Conservation (phyloP, 2,113 vertebrate genomes). For the Melanostigma gelatinosum region DNA sequence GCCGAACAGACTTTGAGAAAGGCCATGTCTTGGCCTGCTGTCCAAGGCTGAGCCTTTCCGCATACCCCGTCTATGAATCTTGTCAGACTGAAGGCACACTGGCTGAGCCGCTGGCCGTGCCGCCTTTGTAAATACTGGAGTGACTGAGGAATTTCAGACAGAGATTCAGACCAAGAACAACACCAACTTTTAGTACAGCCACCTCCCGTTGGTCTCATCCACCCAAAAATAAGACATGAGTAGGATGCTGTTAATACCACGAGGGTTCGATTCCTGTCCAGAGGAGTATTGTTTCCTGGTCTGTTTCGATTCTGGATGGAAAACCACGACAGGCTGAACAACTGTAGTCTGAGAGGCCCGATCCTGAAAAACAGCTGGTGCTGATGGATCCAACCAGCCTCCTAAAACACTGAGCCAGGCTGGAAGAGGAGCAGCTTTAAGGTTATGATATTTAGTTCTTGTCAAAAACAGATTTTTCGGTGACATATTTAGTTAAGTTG, state of each 20-base stretch:
- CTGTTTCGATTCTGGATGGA: conserved; percentile 27
- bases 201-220: conserved; percentile 33
- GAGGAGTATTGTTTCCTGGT: conserved; percentile 29
- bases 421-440: background rate
- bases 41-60: conserved; percentile 31
- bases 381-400: conserved; percentile 30
- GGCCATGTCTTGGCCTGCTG: conserved; percentile 19
- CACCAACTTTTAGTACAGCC: conserved; percentile 15
- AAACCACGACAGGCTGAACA: conserved; percentile 20
- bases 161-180: conserved; percentile 69
- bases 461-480: background rate
- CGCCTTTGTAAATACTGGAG: conserved; percentile 59
- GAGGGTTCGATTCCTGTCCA: conserved; percentile 23
- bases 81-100: conserved; percentile 44
- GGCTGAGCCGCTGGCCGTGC: conserved; percentile 19
- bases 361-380: conserved; percentile 29
- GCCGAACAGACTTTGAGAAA: conserved; percentile 35
- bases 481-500: background rate
- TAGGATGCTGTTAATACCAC: conserved; percentile 43
- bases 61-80: conserved; percentile 51
- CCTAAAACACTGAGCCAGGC: background rate
- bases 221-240: conserved; percentile 47
- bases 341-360: conserved; percentile 17
- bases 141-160: conserved; percentile 70
- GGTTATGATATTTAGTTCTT: background rate